Percentiles rank a stretch among this genome's conserved stretches.
phyloP scores from a whole-genome alignment of 2,888 invertebrate species.

The Andrena flavipes region DNA sequence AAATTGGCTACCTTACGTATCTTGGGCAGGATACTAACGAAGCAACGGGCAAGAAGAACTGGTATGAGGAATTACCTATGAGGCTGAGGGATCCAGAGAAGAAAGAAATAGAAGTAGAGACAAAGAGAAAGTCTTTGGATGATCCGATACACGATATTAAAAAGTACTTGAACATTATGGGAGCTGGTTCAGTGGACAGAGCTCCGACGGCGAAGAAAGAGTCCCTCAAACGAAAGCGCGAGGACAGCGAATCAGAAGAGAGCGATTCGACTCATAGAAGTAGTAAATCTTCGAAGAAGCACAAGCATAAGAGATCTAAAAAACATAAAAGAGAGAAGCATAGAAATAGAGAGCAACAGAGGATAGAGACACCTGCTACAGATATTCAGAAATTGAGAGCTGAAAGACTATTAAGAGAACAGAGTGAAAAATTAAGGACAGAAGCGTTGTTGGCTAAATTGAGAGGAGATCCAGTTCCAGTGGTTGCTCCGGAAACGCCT shows the following conservation, averaged over 20 bases:
- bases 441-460: conserved; percentile 90
- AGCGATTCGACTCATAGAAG: conserved; percentile 68
- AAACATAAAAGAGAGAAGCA: conserved; percentile 75
- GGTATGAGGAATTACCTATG: conserved; percentile 93
- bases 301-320: conserved; percentile 77
- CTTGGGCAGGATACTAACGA: conserved; percentile 97
- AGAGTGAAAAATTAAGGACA: conserved; percentile 90
- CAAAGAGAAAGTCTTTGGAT: conserved; percentile 88
- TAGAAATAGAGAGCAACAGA: conserved; percentile 26
- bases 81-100: conserved; percentile 85
- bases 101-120: conserved; percentile 87
- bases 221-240: conserved; percentile 73
- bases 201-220: conserved; percentile 50
- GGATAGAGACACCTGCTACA: conserved; percentile 5
- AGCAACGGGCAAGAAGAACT: conserved; percentile 92
- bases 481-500: conserved; percentile 71
- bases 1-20: conserved; percentile 98
- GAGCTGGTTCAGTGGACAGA: conserved; percentile 58
- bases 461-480: conserved; percentile 85
- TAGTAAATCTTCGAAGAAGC: conserved; percentile 69
- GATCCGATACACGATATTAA: conserved; percentile 92
- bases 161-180: conserved; percentile 85
- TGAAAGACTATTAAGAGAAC: conserved; percentile 93
- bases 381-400: conserved; percentile 90
- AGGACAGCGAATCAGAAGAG: conserved; percentile 58